Percentiles rank a stretch among this genome's conserved stretches.
phyloP scores from a whole-genome alignment of 1,140 invertebrate species.

The Temnothorax longispinosus region DNA sequence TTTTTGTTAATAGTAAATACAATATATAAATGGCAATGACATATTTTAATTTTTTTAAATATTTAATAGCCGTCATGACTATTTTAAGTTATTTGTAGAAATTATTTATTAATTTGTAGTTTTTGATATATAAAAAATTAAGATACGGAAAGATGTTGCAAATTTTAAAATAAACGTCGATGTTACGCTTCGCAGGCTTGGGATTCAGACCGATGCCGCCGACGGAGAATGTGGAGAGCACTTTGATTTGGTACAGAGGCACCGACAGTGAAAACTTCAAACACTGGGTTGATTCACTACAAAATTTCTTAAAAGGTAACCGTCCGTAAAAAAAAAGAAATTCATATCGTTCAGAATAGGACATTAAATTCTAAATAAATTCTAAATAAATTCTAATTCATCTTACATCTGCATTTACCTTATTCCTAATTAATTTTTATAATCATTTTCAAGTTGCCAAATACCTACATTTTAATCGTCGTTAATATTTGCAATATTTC shows the following conservation, averaged over 20 bases:
- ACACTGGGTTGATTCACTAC: constrained; percentile 91
- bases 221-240: constrained; percentile 93
- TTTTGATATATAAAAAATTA: not conserved
- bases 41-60: not conserved
- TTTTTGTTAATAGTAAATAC: not conserved
- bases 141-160: not conserved
- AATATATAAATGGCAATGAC: not conserved
- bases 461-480: not conserved
- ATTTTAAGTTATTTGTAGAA: constrained; percentile 6
- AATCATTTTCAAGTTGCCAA: constrained; percentile 5
- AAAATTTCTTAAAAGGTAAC: constrained; percentile 91
- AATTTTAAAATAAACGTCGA: constrained; percentile 30
- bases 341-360: not conserved
- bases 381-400: not conserved
- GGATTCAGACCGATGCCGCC: constrained; percentile 96
- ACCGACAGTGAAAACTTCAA: constrained; percentile 90
- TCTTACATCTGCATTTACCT: not conserved
- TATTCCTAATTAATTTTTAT: not conserved
- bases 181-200: constrained; percentile 87
- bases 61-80: not conserved
- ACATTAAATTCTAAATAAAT: not conserved
- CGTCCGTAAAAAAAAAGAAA: not conserved
- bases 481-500: not conserved
- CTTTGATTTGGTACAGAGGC: constrained; percentile 96
- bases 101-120: not conserved